Conservation (phyloP, 2,888 invertebrate species). For the Acanthosepion lycidas region DNA sequence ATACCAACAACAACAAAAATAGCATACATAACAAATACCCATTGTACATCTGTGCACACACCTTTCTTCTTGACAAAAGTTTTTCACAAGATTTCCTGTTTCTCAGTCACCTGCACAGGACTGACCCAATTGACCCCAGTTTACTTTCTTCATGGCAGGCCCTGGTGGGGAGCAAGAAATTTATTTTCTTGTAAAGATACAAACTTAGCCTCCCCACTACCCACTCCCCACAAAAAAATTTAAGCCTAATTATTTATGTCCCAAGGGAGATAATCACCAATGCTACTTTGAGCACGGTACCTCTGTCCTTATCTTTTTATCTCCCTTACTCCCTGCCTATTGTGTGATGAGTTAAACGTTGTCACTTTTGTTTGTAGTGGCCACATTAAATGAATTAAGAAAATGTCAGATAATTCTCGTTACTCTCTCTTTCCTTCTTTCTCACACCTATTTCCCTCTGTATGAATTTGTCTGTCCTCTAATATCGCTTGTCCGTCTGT, state of each 20-base stretch:
- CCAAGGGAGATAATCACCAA: slow-evolving; percentile 2
- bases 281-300: neutral
- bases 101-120: neutral
- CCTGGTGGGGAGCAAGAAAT: neutral
- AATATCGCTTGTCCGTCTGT: neutral
- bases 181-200: slow-evolving; percentile 11
- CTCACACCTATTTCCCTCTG: neutral
- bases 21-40: neutral
- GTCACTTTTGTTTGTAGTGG: slow-evolving; percentile 3
- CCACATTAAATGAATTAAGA: neutral
- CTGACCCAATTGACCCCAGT: neutral
- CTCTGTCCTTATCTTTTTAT: neutral
- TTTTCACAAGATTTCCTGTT: neutral
- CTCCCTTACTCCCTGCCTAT: neutral
- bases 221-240: neutral
- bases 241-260: neutral
- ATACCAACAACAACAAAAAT: neutral
- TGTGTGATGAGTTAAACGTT: neutral
- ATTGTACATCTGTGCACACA: neutral
- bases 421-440: neutral
- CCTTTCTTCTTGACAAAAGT: neutral
- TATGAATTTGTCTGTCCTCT: neutral
- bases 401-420: neutral
- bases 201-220: neutral
- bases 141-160: neutral